A percentile compares a stretch with the other conserved stretches of the same genome.
Conservation (phyloP, 2,888 invertebrate genomes). For the Clusia tigrina region DNA sequence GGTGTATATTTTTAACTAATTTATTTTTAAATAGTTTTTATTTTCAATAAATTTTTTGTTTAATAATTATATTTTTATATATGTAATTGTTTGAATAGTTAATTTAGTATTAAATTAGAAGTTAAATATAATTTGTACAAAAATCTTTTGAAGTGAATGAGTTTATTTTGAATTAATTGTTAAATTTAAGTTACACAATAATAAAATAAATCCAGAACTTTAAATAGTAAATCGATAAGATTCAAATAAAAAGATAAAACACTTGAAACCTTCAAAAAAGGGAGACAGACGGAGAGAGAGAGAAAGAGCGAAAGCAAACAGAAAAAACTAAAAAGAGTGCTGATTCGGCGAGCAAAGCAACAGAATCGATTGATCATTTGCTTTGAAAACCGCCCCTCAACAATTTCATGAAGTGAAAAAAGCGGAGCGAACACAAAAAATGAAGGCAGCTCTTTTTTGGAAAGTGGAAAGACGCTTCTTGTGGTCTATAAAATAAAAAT, state of each 20-base stretch:
- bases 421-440: constrained; percentile 34
- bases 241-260: neutral
- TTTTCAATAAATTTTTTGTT: too few species aligned
- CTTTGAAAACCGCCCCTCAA: constrained; percentile 39
- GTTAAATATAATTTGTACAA: too few species aligned
- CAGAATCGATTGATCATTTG: constrained; percentile 40
- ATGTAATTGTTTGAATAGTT: too few species aligned
- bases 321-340: constrained; percentile 29
- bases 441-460: constrained; percentile 49
- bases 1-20: too few species aligned
- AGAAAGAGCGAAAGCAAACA: neutral
- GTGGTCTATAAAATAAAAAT: constrained; percentile 35
- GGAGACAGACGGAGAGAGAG: constrained; percentile 16
- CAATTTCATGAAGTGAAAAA: constrained; percentile 41
- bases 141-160: too few species aligned
- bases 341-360: constrained; percentile 36
- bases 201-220: too few species aligned
- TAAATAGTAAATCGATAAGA: too few species aligned
- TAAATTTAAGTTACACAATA: too few species aligned
- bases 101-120: too few species aligned
- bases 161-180: too few species aligned
- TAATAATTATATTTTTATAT: too few species aligned
- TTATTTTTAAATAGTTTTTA: too few species aligned
- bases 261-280: constrained; percentile 23
- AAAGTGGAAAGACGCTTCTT: constrained; percentile 24